Percentiles rank a stretch among this genome's conserved stretches.
These are phyloP conservation scores for Corydoras maculifer DNA, from an alignment of 2,113 vertebrate genomes.

Conservation along the genomic window DNA sequence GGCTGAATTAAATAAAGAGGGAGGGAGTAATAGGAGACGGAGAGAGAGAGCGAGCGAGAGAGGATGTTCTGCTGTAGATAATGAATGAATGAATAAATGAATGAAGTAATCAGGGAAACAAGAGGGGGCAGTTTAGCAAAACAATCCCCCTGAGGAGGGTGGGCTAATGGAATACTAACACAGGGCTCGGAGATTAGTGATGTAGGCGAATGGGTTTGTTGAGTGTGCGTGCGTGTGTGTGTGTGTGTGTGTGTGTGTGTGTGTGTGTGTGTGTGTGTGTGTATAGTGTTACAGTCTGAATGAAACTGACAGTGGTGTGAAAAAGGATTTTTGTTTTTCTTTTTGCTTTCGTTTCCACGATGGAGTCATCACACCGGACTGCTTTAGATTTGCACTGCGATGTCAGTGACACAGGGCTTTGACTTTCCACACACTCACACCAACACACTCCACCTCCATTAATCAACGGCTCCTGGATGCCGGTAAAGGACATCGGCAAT, in stretches of 20 bases:
- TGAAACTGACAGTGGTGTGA: constrained; percentile 35
- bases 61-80: constrained; percentile 30
- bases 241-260: constrained; percentile 45
- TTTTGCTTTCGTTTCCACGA: constrained; percentile 20
- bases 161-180: constrained; percentile 33
- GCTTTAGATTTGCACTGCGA: constrained; percentile 4
- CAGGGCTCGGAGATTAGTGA: constrained; percentile 39
- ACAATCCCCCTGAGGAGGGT: constrained; percentile 26
- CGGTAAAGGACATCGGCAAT: constrained; percentile 28
- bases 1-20: constrained; percentile 10
- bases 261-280: constrained; percentile 43
- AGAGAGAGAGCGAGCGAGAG: constrained; percentile 21
- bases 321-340: constrained; percentile 38
- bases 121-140: constrained; percentile 18
- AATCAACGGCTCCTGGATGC: constrained; percentile 32
- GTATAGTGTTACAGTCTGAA: constrained; percentile 53
- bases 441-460: constrained; percentile 25
- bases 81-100: constrained; percentile 45
- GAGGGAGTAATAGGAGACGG: constrained; percentile 20
- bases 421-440: background rate
- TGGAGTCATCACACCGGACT: background rate
- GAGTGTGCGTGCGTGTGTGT: constrained; percentile 30
- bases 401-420: constrained; percentile 37
- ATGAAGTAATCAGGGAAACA: constrained; percentile 24
- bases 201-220: constrained; percentile 3